A percentile compares a stretch with the other conserved stretches of the same genome.
These are phyloP conservation scores for Xiphophorus maculatus DNA, from an alignment of 2,113 vertebrate genomes.

Conservation along the genomic window DNA sequence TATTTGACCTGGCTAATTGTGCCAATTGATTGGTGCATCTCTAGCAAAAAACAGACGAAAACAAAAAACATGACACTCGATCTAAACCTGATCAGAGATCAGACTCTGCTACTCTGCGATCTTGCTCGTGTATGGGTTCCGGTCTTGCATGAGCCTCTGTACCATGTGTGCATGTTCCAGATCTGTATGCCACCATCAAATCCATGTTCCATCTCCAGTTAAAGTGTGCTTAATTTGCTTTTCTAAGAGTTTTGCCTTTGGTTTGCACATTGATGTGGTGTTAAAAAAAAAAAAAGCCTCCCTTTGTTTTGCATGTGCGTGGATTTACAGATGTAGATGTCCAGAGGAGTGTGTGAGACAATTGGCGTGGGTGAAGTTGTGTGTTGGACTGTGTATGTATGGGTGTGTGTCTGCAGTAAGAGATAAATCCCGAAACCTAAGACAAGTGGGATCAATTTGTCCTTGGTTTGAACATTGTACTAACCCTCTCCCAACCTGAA, in stretches of 20 bases:
- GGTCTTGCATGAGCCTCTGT: slow-evolving; percentile 66
- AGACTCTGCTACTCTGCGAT: slow-evolving; percentile 57
- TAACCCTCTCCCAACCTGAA: slow-evolving; percentile 83
- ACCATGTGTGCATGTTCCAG: slow-evolving; percentile 50
- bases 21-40: not conserved
- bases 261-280: slow-evolving; percentile 86
- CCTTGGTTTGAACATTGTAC: slow-evolving; percentile 87
- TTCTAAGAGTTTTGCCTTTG: slow-evolving; percentile 73
- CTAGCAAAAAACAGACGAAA: not conserved
- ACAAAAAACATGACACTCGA: slow-evolving; percentile 25
- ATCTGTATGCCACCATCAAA: slow-evolving; percentile 68
- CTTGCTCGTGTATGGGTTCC: slow-evolving; percentile 67
- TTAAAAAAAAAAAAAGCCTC: slow-evolving; percentile 56
- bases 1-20: not conserved
- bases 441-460: slow-evolving; percentile 90
- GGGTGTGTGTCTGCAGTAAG: slow-evolving; percentile 80
- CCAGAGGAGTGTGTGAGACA: slow-evolving; percentile 65
- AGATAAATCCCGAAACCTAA: slow-evolving; percentile 85
- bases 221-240: slow-evolving; percentile 70
- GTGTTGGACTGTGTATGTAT: not conserved
- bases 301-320: slow-evolving; percentile 87
- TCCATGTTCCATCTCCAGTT: slow-evolving; percentile 73
- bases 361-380: slow-evolving; percentile 33
- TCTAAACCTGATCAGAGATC: slow-evolving; percentile 63
- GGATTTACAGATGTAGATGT: slow-evolving; percentile 80